Evolutionary conservation across 2,113 vertebrate species (phyloP).

Genomic region (Ornithorhynchus anatinus): DNA sequence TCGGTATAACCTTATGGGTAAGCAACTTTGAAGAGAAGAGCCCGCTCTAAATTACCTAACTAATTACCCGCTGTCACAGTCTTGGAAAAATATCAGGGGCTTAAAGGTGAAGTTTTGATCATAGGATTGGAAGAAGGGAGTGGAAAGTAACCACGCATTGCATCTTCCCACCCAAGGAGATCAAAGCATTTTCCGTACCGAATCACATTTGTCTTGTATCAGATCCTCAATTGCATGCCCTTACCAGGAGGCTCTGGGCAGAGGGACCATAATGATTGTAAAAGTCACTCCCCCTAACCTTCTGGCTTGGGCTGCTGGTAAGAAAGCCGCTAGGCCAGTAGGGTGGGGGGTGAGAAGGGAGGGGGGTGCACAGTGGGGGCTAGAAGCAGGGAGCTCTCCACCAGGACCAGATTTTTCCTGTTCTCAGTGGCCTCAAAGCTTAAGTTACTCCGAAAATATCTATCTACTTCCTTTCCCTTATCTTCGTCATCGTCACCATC

Average conservation of each 20-base stretch:
- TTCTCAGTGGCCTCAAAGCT: too few species aligned
- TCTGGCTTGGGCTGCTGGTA: too few species aligned
- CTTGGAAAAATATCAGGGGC: conserved; percentile 2
- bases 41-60: background rate
- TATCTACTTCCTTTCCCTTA: too few species aligned
- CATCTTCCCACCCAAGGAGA: background rate
- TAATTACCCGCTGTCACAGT: background rate
- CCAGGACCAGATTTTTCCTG: too few species aligned
- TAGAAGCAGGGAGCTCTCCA: too few species aligned
- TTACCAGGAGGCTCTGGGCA: background rate
- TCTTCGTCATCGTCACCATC: too few species aligned
- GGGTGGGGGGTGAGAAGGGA: too few species aligned
- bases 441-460: too few species aligned
- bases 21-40: conserved; percentile 43
- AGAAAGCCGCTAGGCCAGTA: too few species aligned
- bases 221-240: background rate
- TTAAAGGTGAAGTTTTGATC: conserved; percentile 16
- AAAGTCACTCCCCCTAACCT: too few species aligned
- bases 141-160: background rate
- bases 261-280: background rate
- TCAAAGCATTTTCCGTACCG: background rate
- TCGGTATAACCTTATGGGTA: conserved; percentile 31
- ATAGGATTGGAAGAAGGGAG: background rate
- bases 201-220: too few species aligned
- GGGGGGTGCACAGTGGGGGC: too few species aligned